phyloP scores from a whole-genome alignment of 2,888 invertebrate genomes.

The Drosophila imparisetae region DNA sequence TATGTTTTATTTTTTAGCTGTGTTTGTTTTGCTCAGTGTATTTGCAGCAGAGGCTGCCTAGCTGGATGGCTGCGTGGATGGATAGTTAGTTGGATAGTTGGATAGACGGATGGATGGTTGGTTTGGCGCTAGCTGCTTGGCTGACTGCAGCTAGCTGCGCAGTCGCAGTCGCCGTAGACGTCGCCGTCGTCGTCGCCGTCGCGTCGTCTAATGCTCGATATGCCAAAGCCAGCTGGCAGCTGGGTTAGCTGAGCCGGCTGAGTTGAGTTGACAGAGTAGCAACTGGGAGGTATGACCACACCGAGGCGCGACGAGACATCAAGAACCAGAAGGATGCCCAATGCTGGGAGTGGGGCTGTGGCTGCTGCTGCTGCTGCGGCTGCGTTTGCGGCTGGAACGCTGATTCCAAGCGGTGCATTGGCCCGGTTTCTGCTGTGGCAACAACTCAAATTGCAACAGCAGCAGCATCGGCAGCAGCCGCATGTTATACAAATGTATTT shows the following conservation, averaged over 20 bases:
- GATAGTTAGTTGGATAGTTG: conserved; percentile 32
- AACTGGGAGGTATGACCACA: conserved; percentile 65
- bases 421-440: conserved; percentile 49
- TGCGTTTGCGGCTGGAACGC: conserved; percentile 1
- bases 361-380: background rate
- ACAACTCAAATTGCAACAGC: conserved; percentile 49
- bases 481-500: conserved; percentile 78
- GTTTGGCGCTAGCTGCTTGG: conserved; percentile 68
- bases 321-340: conserved; percentile 49
- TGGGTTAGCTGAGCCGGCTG: conserved; percentile 15
- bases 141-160: conserved; percentile 67
- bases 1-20: background rate
- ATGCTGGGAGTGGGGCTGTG: conserved; percentile 27
- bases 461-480: conserved; percentile 24
- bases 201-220: conserved; percentile 31
- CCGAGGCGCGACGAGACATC: conserved; percentile 23
- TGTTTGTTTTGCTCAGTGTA: background rate
- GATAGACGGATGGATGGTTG: conserved; percentile 42
- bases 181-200: conserved; percentile 2
- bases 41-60: conserved; percentile 30
- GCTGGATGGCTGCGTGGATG: conserved; percentile 53
- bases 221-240: conserved; percentile 20
- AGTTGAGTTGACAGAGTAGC: conserved; percentile 4
- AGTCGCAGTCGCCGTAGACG: conserved; percentile 21
- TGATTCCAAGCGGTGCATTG: conserved; percentile 49